Conservation (phyloP, 2,113 vertebrate genomes). For the Mobula birostris region DNA sequence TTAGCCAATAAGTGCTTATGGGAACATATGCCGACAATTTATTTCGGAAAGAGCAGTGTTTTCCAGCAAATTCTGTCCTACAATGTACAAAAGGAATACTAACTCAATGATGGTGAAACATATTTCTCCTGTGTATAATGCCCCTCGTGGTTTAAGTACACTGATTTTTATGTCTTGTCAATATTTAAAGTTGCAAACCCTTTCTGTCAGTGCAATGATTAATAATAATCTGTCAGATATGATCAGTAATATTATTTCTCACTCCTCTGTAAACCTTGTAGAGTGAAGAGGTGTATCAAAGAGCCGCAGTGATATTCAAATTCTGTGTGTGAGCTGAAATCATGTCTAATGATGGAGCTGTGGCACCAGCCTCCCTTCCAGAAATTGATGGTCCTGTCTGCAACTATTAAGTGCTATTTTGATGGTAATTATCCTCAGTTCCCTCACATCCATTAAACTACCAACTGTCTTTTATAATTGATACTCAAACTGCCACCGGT, state of each 20-base stretch:
- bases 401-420: constrained; percentile 6
- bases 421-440: constrained; percentile 2
- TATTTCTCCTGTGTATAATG: neutral
- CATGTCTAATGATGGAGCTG: neutral
- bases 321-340: neutral
- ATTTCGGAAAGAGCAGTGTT: too few species aligned
- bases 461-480: neutral
- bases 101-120: neutral
- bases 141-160: neutral
- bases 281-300: neutral
- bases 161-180: neutral
- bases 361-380: neutral
- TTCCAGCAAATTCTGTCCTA: too few species aligned
- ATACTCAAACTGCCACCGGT: neutral
- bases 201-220: neutral
- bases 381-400: constrained; percentile 13
- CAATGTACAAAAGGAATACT: neutral
- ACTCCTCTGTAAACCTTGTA: neutral
- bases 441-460: neutral
- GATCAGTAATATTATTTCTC: neutral
- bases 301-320: neutral
- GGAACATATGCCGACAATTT: too few species aligned
- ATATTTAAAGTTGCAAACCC: neutral
- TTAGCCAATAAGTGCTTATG: too few species aligned
- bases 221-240: neutral